Conservation (phyloP, 2,113 vertebrate genomes). For the Pao palembangensis region DNA sequence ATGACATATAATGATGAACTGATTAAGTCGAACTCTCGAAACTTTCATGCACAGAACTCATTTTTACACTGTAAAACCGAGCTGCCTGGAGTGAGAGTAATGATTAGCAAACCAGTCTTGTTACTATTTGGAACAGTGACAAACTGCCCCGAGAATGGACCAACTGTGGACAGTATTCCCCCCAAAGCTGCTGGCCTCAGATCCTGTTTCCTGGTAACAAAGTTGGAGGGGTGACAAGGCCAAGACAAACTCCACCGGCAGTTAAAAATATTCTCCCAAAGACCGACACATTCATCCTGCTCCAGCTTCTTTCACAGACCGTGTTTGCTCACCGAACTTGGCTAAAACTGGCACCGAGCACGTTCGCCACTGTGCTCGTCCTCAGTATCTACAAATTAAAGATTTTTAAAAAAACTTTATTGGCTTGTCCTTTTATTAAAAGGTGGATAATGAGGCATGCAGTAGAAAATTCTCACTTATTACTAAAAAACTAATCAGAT, state of each 20-base stretch:
- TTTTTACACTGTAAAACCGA: no score
- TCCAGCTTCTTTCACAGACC: slow-evolving; percentile 2
- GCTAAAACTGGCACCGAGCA: not conserved
- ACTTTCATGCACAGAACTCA: no score
- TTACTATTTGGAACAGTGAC: not conserved
- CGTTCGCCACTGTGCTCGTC: not conserved
- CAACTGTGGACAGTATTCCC: not conserved
- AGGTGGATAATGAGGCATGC: no score
- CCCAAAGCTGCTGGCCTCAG: not conserved
- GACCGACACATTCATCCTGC: slow-evolving; percentile 17
- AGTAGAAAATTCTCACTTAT: no score
- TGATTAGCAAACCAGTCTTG: no score
- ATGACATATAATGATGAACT: no score
- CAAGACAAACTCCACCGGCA: slow-evolving; percentile 12
- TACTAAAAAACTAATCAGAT: no score
- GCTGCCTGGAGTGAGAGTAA: no score
- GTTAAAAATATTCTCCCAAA: not conserved
- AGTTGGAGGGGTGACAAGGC: not conserved
- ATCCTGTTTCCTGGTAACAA: not conserved
- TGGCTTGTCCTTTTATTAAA: not conserved
- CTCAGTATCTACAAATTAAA: not conserved
- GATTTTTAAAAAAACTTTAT: no score
- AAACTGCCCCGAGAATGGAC: not conserved
- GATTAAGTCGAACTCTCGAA: no score
- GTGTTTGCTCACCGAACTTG: not conserved